Evolutionary conservation across 2,888 invertebrate genomes (phyloP).

Genomic region (Tenthredo amoena): DNA sequence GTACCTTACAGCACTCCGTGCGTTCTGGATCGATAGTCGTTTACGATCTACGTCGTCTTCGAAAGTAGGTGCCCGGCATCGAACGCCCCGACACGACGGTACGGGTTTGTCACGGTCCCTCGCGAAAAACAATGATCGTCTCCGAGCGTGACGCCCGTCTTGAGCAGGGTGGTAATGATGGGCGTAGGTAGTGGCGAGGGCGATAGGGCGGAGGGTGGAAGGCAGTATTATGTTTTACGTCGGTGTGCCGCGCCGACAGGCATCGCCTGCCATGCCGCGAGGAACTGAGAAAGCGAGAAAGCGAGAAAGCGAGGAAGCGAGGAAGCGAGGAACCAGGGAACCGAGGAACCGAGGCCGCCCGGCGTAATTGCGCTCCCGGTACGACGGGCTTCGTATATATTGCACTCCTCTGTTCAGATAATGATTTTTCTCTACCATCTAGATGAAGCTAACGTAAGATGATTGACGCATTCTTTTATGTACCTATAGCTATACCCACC

Average conservation of each 20-base stretch:
- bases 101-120: conserved; percentile 44
- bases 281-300: not conserved
- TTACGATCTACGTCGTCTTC: conserved; percentile 37
- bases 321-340: conserved; percentile 18
- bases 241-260: conserved; percentile 44
- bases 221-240: conserved; percentile 46
- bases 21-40: conserved; percentile 42
- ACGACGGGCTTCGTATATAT: conserved; percentile 29
- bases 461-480: conserved; percentile 25
- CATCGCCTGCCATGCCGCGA: conserved; percentile 13
- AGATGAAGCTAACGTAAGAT: not conserved
- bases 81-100: conserved; percentile 14
- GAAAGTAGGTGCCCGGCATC: conserved; percentile 26
- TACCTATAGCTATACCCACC: not conserved
- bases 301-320: conserved; percentile 7
- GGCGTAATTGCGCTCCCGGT: conserved; percentile 43
- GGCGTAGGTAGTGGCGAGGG: conserved; percentile 21
- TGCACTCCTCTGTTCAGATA: conserved; percentile 48
- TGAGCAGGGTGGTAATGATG: conserved; percentile 49
- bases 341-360: conserved; percentile 24
- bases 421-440: conserved; percentile 38
- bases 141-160: conserved; percentile 39
- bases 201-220: not conserved
- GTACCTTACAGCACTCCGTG: not conserved
- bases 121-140: conserved; percentile 48